Evolutionary conservation across 2,888 invertebrate genomes (phyloP), one percentile per base, ranked within the genome.

Genomic region (Protodeltote pygarga): DNA sequence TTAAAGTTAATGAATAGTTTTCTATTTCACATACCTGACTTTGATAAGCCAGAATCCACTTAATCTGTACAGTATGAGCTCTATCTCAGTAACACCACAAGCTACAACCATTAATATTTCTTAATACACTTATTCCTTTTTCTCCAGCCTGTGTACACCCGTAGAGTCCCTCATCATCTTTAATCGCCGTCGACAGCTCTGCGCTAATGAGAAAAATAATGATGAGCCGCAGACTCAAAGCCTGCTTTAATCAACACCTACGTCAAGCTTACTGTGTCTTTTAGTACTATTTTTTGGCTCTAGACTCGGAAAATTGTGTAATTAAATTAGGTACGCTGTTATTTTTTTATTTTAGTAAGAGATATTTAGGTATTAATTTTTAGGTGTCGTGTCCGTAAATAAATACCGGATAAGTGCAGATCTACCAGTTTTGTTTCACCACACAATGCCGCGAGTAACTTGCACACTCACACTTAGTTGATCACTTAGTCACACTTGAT

Each of bases 151-250:
- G 71, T 53, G 65, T 61, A 32, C 42, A 39, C 44, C 79, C 48
- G 73, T 70, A 71, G 58, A 66, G 49, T 55, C 65, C 66, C 73
- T 77, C 82, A 73, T 86, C 85, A 79, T 79, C 81, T 81, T 82
- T 85, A 87, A 85, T 83, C 86, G 83, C 62, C 65, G 77, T 75
- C 78, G 81, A 82, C 87, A 84, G 83, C 73, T 75, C 77, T 65
- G 77, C 81, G 71, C 83, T 89, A 89, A 89, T 89, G 89, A 89
- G 89, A 88, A 88, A 89, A 87, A 89, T 89, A 89, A 89, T 87
- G 89, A 89, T 79, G 82, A 77, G 75, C 73, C 55, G 64, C 67
- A 48, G 71, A 71, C 71, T 81, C 81, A 79, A 76, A 81, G 76
- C 76, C 47, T 42, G 73, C 70, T 55, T 76, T 85, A 87, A 87